Base-by-base conservation (phyloP, 2,888 invertebrate genomes). In the Macrosoma leucophasiata region DNA sequence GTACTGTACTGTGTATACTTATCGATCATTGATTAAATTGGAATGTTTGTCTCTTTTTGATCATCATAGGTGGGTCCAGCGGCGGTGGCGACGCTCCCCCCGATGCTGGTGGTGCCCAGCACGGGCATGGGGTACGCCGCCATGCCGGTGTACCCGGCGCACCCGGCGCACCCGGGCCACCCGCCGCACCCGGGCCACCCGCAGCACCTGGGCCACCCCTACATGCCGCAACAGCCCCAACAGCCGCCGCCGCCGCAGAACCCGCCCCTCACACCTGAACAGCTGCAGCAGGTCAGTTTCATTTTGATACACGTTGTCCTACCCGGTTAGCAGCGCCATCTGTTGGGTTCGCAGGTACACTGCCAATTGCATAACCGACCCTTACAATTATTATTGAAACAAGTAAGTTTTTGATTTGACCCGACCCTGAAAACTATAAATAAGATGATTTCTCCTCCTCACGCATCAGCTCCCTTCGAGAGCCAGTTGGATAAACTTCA, bases 41-140 rank as follows among this genome's bases (percentile, higher is more conserved):
- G n/a, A n/a, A n/a, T n/a, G n/a, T 14, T 15, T 30, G n/a, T 17
- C 13, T 4, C 10, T 8, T 12, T 15, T 8, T 13, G 1, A 21
- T n/a, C 9, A 12, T 7, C 0, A 0, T 47, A 78, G 81, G 75
- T 79, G 41, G 79, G 77, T 1, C 77, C 79, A 0, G 76, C 77
- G 3, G 82, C 87, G 9, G 72, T 86, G 33, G 71, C 86, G 0
- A 67, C 85, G 9, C 82, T 72, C 68, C 85, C 88, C 11, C 90
- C 91, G 2, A 84, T 92, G 48, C 86, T 92, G 73, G 88, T 92
- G 78, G 89, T 93, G 9, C 92, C 93, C 2, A 85, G 87, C 64
- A 76, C 87, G 5, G 79, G 81, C 4, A 55, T 79, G 64, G 84
- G 85, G 2, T 82, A 79, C 59, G 86, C 88, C 13, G 78, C 86